Base-by-base conservation (phyloP, 2,113 vertebrate genomes). In the Gopherus flavomarginatus region DNA sequence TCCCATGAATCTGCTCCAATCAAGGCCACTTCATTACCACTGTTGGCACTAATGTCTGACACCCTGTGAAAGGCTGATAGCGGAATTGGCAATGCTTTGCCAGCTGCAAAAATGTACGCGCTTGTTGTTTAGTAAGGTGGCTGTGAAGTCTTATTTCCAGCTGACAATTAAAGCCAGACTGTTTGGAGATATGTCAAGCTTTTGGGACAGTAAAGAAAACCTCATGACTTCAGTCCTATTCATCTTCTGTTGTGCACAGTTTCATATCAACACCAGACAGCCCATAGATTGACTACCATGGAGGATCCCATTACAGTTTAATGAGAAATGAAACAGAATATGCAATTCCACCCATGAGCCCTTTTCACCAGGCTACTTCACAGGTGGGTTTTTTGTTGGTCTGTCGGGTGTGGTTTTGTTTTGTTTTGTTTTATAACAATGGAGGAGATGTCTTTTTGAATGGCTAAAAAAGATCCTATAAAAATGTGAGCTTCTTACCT, bases 21-120 rank as follows among this genome's bases (percentile, higher is more conserved):
- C 79, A 53, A 50, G 5, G 11, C 2, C 2, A 2, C 79, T 12
- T 0, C 3, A n/a, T 53, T 90, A n/a, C 1, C 85, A 85, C 62
- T 14, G 7, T 3, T 14, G 54, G 12, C 53, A 1, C 26, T 21
- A 16, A 0, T 0, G 19, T 38, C 50, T 26, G 87, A 4, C 9
- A 5, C 13, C 50, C 8, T 0, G 2, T 78, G 22, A 79, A 91
- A 24, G 42, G 56, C 16, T 5, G 0, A 10, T 27, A 16, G 38
- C 0, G 4, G 85, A 47, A 35, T 38, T 72, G 29, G 77, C 59
- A 69, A 26, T 27, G 24, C 26, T 1, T 0, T 17, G 1, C 5
- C 75, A 19, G 4, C n/a, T 79, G 4, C 0, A 1, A 52, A 2
- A 0, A 0, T 26, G 17, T 0, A 1, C 0, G 2, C 6, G 47